These are phyloP conservation scores for Monochamus alternatus DNA, from an alignment of 2,888 invertebrate species.

Conservation along the genomic window DNA sequence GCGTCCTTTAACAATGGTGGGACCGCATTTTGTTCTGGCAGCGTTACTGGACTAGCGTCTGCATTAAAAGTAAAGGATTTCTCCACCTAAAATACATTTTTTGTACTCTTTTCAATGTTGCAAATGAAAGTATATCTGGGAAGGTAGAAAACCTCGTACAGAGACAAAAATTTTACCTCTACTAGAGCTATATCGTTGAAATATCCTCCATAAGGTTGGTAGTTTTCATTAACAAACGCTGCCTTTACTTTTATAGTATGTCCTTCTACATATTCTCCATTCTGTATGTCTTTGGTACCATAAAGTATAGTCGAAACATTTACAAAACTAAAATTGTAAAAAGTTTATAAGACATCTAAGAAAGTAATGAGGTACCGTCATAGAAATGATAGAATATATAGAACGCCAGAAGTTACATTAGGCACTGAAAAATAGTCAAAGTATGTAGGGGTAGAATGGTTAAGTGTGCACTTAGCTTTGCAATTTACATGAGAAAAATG, in stretches of 20 bases:
- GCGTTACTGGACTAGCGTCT: conserved; percentile 43
- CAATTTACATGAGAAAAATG: too few relatives aligned
- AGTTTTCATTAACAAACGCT: conserved; percentile 44
- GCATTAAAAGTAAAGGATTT: conserved; percentile 49
- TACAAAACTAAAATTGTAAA: conserved; percentile 28
- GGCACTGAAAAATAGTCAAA: too few relatives aligned
- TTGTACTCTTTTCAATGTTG: neutral
- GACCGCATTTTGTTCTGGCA: conserved; percentile 50
- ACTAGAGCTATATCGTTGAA: conserved; percentile 56
- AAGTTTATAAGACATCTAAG: too few relatives aligned
- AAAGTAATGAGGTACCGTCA: too few relatives aligned
- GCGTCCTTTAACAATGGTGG: conserved; percentile 45
- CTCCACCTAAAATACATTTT: conserved; percentile 51
- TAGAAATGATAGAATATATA: too few relatives aligned
- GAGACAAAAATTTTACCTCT: conserved; percentile 45
- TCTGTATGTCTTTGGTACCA: conserved; percentile 44
- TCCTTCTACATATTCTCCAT: conserved; percentile 31
- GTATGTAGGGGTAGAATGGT: too few relatives aligned
- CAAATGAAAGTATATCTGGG: too few relatives aligned
- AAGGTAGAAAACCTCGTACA: too few relatives aligned
- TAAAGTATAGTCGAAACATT: conserved; percentile 47
- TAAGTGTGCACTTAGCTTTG: too few relatives aligned
- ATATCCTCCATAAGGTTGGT: conserved; percentile 40
- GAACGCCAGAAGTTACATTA: too few relatives aligned
- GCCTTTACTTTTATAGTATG: conserved; percentile 46